Evolutionary conservation across 2,888 invertebrate genomes (phyloP), one percentile per base, ranked within the genome.

Genomic region (Drosophila demipolita): DNA sequence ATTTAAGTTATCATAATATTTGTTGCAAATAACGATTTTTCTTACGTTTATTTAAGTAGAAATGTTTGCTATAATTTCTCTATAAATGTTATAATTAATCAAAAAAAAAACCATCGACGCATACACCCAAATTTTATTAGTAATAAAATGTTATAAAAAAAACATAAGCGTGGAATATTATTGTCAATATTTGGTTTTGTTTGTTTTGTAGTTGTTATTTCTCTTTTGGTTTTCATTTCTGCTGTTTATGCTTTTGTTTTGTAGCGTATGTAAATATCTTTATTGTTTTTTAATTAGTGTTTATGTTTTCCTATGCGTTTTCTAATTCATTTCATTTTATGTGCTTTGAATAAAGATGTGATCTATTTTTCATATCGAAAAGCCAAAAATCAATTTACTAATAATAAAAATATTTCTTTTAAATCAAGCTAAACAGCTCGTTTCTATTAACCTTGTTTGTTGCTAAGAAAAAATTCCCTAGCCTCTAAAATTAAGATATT

Each of bases 131-230:
- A 71, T 74, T 80, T 80, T 66, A 64, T 78, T 67, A 79, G 49
- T 50, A 73, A 62, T 73, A 83, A 86, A 86, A 80, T 86, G 84
- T 83, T 86, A 76, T 71, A 58, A 83, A 75, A 83, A 75, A 80
- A 71, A 29, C 42, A 45, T 68, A 62, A 71, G 58, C 63, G 55
- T 68, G 66, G 65, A 63, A 73, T 64, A 64, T 66, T 66, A 71
- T 73, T 73, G 59, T 78, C 42, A 49, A 72, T 72, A 49, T 79
- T 75, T 65, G 54, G 17, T 73, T 80, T 80, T 59, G 49, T 63
- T 72, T 62, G 52, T 53, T 63, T 57, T 66, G 17, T 36, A 26
- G 62, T 36, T n/a, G 36, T n/a, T n/a, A 36, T 38, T 35, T 17
- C 26, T 8, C 23, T 45, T 23, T 40, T 40, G 9, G 40, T 15